These are phyloP conservation scores for Cosmia trapezina DNA, from an alignment of 2,888 invertebrate species.

Conservation along the genomic window DNA sequence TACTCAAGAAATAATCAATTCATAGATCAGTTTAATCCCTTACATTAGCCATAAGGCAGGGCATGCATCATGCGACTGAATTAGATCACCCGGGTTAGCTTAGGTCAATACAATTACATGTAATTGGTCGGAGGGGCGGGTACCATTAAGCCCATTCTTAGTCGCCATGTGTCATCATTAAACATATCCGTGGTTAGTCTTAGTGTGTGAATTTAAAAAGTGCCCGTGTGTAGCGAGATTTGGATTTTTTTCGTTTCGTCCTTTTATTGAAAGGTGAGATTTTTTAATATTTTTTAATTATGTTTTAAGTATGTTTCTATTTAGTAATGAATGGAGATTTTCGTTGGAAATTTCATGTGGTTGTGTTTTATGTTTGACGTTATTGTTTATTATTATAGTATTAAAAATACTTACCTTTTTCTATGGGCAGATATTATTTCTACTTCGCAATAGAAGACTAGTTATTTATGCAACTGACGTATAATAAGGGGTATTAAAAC, in stretches of 20 bases:
- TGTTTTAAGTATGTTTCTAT: accelerated
- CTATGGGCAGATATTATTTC: neutral
- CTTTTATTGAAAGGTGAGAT: constrained; percentile 27
- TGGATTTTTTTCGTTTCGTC: constrained; percentile 29
- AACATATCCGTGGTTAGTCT: constrained; percentile 53
- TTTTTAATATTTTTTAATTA: neutral
- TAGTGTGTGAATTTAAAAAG: constrained; percentile 58
- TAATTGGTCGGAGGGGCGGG: constrained; percentile 84
- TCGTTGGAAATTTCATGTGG: neutral
- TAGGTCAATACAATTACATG: constrained; percentile 89
- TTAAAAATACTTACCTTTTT: neutral
- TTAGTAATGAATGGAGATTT: too few species aligned
- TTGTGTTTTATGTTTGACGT: neutral
- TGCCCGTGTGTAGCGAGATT: constrained; percentile 43
- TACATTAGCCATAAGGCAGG: constrained; percentile 62
- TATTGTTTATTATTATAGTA: neutral
- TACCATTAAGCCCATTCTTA: constrained; percentile 78
- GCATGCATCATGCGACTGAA: constrained; percentile 83
- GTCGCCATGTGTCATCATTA: constrained; percentile 66
- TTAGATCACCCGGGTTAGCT: constrained; percentile 87
- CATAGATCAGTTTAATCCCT: constrained; percentile 54
- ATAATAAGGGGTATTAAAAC: too few species aligned
- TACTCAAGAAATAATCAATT: constrained; percentile 52
- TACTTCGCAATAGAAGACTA: neutral
- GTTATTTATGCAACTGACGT: too few species aligned